These are phyloP conservation scores for Sebastes flavidus DNA, from an alignment of 2,797 vertebrate genomes.

Conservation along the genomic window DNA sequence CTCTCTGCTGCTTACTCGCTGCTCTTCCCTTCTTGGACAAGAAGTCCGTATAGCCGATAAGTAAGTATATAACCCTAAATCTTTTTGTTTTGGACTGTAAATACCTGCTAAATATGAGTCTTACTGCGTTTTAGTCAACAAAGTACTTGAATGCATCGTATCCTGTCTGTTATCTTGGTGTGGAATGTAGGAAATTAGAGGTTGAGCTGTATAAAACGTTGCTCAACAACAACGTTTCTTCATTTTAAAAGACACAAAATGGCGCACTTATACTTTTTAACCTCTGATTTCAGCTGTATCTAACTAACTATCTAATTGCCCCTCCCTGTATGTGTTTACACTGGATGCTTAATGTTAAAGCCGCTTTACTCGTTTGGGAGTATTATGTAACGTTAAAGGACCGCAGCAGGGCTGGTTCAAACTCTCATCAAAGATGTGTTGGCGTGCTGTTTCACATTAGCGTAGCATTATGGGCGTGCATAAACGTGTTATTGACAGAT, in stretches of 20 bases:
- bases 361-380: not conserved
- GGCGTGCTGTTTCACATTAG: not conserved
- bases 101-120: fast-evolving
- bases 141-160: not conserved
- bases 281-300: not conserved
- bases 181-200: conserved; percentile 37
- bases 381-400: conserved; percentile 26
- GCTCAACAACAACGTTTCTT: not conserved
- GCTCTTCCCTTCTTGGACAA: conserved; percentile 54
- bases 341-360: not conserved
- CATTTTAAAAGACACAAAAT: no score
- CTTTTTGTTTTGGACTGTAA: not conserved
- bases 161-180: not conserved
- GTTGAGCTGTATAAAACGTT: no score
- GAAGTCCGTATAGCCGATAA: not conserved
- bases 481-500: not conserved
- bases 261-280: not conserved
- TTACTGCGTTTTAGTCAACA: fast-evolving
- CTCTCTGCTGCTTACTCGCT: not conserved
- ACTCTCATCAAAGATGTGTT: not conserved
- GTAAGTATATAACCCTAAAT: conserved; percentile 37
- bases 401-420: not conserved
- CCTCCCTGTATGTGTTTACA: not conserved
- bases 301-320: not conserved
- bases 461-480: fast-evolving